Conservation (phyloP, 1,140 invertebrate species). For the Stenopsyche tienmushanensis region DNA sequence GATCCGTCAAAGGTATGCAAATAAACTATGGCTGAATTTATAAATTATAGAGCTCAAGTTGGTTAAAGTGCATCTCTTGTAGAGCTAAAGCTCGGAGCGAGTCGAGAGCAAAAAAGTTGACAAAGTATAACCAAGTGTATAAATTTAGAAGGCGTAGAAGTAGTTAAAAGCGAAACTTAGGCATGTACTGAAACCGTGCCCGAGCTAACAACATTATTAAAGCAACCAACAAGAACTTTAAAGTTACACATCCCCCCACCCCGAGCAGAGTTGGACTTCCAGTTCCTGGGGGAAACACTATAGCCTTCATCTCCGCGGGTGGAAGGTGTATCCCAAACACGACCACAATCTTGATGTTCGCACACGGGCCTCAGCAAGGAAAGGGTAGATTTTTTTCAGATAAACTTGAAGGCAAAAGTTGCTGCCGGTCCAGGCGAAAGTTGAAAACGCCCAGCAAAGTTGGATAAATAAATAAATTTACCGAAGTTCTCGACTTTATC, state of each 20-base stretch:
- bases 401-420: slow-evolving; percentile 40
- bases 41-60: neutral
- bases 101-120: slow-evolving; percentile 37
- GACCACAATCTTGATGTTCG: slow-evolving; percentile 26
- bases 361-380: neutral
- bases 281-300: neutral
- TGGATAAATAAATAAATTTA: slow-evolving; percentile 42
- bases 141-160: slow-evolving; percentile 42
- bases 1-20: too few species aligned
- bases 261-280: neutral
- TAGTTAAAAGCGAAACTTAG: slow-evolving; percentile 42
- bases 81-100: neutral
- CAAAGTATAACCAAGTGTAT: slow-evolving; percentile 39
- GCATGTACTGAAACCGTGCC: slow-evolving; percentile 39
- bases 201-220: slow-evolving; percentile 43
- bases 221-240: slow-evolving; percentile 43
- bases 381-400: slow-evolving; percentile 35
- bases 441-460: slow-evolving; percentile 36
- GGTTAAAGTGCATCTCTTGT: neutral
- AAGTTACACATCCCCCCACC: slow-evolving; percentile 40
- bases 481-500: slow-evolving; percentile 35
- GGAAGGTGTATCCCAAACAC: slow-evolving; percentile 6
- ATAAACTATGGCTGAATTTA: too few species aligned
- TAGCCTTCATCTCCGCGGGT: neutral
- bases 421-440: slow-evolving; percentile 36